Base-by-base conservation (phyloP, 2,888 invertebrate species). In the Amblyteles armatorius region DNA sequence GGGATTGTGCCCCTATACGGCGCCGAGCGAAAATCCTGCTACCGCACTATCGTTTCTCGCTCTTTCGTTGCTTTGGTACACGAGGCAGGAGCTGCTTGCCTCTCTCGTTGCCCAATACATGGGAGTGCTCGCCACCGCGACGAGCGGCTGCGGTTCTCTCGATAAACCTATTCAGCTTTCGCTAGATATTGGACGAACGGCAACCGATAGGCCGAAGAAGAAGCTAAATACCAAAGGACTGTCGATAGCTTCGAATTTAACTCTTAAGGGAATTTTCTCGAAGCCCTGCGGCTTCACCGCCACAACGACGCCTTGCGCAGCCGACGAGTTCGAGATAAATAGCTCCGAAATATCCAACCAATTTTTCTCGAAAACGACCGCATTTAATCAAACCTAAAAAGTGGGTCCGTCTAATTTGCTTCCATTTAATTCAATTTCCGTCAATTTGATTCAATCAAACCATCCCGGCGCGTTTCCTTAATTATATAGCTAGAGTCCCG, bases 1-100 rank as follows among this genome's bases (percentile, higher is more conserved):
- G 83, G 84, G 81, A 85, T 86, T 87, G 78, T 87, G 82, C 77
- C 86, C 84, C 86, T 88, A 86, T 88, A 86, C 84, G 88, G 88
- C 44, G 82, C 50, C 81, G 72, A 85, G 83, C 82, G 71, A 87
- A 81, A 81, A 81, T 81, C 81, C 67, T 76, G 81, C 40, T 69
- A 40, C 50, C 67, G 48, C 50, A 65, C 76, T 63, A 52, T n/a
- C 65, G 76, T 76, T 50, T 76, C 65, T 65, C 65, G 22, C 60
- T 60, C 50, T 63, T 69, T 63, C 69, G n/a, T 48, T 44, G 44
- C 44, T 16, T 19, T 44, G 26, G 60, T 60, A 40, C 60, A 76
- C 81, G 78, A 85, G 74, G 78, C 68, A 63, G 72, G 55, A 67
- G 73, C 79, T 33, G 33, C 33, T 71, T 63, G 82, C 78, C 71